These are phyloP conservation scores for Neoascia interrupta DNA, from an alignment of 2,888 invertebrate species.

Conservation along the genomic window DNA sequence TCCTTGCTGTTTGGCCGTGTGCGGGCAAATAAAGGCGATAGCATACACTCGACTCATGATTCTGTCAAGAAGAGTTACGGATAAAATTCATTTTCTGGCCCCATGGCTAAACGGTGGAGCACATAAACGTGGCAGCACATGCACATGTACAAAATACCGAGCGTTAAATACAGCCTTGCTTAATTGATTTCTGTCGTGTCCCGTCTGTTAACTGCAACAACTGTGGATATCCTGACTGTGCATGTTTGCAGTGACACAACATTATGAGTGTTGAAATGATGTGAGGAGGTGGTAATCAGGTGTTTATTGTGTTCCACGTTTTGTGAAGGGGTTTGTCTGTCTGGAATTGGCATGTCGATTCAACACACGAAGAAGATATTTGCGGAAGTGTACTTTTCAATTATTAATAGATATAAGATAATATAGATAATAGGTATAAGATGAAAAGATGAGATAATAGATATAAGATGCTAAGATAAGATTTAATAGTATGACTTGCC, in stretches of 20 bases:
- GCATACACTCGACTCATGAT: conserved; percentile 11
- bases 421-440: too few species aligned
- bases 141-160: neutral
- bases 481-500: too few species aligned
- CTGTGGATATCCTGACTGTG: conserved; percentile 3
- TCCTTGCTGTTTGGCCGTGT: neutral
- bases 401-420: too few species aligned
- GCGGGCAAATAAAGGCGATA: neutral
- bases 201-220: conserved; percentile 42
- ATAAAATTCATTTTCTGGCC: conserved; percentile 35
- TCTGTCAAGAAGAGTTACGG: too few species aligned
- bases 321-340: too few species aligned
- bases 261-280: conserved; percentile 18
- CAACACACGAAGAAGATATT: too few species aligned
- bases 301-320: conserved; percentile 49
- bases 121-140: too few species aligned
- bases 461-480: too few species aligned
- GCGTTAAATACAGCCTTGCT: conserved; percentile 22
- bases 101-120: conserved; percentile 16
- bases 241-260: conserved; percentile 40
- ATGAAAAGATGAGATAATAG: too few species aligned
- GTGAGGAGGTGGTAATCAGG: conserved; percentile 29
- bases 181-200: conserved; percentile 62
- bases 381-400: too few species aligned
- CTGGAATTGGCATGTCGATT: too few species aligned